Evolutionary conservation across 2,797 vertebrate species (phyloP), one percentile per base, ranked within the genome.

Genomic region (Gila robusta): DNA sequence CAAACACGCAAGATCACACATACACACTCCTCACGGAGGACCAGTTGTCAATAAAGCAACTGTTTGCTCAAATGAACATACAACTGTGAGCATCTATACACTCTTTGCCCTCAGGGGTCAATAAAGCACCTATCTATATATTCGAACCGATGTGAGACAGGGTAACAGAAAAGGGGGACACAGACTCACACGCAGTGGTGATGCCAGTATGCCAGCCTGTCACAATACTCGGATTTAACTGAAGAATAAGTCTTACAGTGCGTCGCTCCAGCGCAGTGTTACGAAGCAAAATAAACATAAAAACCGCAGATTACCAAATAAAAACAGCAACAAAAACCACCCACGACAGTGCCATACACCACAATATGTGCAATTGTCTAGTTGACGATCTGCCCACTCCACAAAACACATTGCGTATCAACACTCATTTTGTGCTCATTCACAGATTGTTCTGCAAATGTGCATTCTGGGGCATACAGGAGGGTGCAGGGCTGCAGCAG

Each of bases 381-480:
- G 3, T 54, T 10, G 37, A 69, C 47, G 5, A 52, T 83, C 72
- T 62, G 62, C 78, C 66, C 71, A 87, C 54, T 67, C 73, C 70
- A 69, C 59, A 49, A 62, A 80, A 84, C 82, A 70, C 69, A 70
- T 70, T 26, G 56, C 41, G 28, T 76, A 76, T 76, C 59, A 4
- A 66, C 44, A 35, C 41, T 39, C 62, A 84, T 69, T 67, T 54
- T 89, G 90, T 92, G 92, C 94, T 93, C 93, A 86, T 93, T 83
- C 82, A 76, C 89, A 89, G 91, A 92, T 90, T 85, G 92, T 90
- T 92, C 88, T 89, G 90, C 86, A 93, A 92, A 92, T 88, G 87
- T 81, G 72, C 77, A 81, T 88, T 93, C 93, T 94, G 92, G 93
- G 93, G 90, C 86, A 93, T 92, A 87, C 93, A 90, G 92, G 89